Percentiles rank a stretch among this genome's conserved stretches.
Conservation (phyloP, 1,140 invertebrate species). For the Contarinia nasturtii region DNA sequence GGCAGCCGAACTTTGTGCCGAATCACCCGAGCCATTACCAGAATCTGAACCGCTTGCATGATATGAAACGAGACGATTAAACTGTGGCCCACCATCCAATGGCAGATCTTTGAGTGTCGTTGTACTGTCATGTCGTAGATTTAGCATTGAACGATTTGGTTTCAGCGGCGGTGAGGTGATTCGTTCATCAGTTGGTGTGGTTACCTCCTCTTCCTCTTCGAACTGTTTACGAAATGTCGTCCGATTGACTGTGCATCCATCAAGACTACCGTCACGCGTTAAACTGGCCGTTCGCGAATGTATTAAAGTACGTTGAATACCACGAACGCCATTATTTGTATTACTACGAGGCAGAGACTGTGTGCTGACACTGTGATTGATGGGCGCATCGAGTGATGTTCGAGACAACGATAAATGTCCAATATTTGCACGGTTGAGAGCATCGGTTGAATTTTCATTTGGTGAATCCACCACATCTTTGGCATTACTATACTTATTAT, state of each 20-base stretch:
- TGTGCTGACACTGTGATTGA: conserved; percentile 29
- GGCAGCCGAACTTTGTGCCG: conserved; percentile 45
- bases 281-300: conserved; percentile 17
- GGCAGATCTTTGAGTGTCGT: conserved; percentile 2
- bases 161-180: conserved; percentile 43
- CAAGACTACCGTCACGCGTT: conserved; percentile 29
- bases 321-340: conserved; percentile 12
- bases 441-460: no score
- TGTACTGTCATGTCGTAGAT: conserved; percentile 15
- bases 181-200: conserved; percentile 1
- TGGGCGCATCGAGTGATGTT: conserved; percentile 13
- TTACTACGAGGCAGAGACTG: conserved; percentile 31
- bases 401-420: conserved; percentile 18
- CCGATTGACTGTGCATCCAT: no score
- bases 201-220: conserved; percentile 9
- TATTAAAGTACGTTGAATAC: conserved; percentile 7
- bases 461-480: no score
- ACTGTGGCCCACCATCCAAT: conserved; percentile 10
- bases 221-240: conserved; percentile 7
- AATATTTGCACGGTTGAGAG: conserved; percentile 9
- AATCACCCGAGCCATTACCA: conserved; percentile 70
- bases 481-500: no score
- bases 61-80: conserved; percentile 38
- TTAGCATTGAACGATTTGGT: conserved; percentile 39
- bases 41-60: conserved; percentile 72